These are phyloP conservation scores for Pseudonaja textilis DNA, from an alignment of 2,113 vertebrate species.

Conservation along the genomic window DNA sequence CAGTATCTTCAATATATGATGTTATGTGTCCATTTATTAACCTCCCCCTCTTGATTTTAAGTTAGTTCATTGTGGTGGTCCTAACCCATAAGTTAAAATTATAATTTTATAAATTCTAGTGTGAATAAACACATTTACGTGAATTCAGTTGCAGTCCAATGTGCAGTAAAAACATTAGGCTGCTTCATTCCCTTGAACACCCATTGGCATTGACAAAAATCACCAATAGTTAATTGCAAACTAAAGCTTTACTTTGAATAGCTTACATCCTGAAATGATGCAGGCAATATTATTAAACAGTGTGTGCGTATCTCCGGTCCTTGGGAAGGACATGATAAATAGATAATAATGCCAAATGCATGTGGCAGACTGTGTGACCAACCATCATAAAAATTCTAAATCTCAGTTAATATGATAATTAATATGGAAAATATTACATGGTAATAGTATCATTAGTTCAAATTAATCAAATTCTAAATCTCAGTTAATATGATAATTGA, in stretches of 20 bases:
- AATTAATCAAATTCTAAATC: slow-evolving; percentile 1
- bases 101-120: too few species aligned
- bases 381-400: not conserved
- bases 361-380: not conserved
- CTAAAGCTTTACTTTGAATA: not conserved
- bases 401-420: not conserved
- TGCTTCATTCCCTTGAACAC: not conserved
- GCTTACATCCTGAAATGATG: not conserved
- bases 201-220: not conserved
- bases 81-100: not conserved
- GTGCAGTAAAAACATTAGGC: not conserved
- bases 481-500: not conserved
- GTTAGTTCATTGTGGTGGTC: not conserved
- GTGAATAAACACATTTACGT: not conserved
- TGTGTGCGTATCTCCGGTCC: not conserved
- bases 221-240: not conserved
- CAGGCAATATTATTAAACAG: not conserved
- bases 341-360: not conserved
- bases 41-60: not conserved
- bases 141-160: not conserved
- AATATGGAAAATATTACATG: not conserved
- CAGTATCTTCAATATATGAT: not conserved
- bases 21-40: not conserved
- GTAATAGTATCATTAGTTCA: not conserved
- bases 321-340: not conserved